phyloP scores from a whole-genome alignment of 2,797 vertebrate species.

The Loris lydekkerianus region DNA sequence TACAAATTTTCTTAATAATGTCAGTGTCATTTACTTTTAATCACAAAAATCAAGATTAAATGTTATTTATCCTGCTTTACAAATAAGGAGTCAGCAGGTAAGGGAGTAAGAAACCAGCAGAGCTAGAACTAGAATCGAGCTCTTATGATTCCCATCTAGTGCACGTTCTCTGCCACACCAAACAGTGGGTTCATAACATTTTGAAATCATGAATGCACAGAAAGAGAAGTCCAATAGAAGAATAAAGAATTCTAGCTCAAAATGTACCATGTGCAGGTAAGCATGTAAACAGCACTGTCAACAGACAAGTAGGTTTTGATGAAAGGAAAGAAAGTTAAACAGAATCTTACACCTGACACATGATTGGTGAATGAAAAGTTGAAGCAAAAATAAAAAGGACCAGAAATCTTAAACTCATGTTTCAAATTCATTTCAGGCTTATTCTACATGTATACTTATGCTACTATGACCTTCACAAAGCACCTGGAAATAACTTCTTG shows the following conservation, averaged over 20 bases:
- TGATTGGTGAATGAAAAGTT: neutral
- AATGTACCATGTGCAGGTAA: neutral
- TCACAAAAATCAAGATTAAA: neutral
- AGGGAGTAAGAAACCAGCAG: neutral
- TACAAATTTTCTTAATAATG: constrained; percentile 29
- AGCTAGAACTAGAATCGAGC: neutral
- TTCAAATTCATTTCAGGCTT: constrained; percentile 28
- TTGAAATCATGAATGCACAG: neutral
- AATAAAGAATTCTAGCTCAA: neutral
- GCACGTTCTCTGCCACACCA: neutral
- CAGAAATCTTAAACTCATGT: neutral
- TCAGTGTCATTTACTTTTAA: constrained; percentile 45
- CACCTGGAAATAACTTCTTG: neutral
- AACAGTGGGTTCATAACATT: neutral
- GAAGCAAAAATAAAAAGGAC: constrained; percentile 35
- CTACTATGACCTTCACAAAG: neutral
- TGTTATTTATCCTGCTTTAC: neutral
- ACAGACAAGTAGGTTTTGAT: neutral
- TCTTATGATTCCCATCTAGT: neutral
- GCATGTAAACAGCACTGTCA: neutral
- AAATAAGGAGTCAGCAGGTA: neutral
- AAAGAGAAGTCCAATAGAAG: neutral
- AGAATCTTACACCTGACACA: neutral
- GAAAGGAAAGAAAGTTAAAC: neutral
- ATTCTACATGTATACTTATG: neutral